Evolutionary conservation across 2,888 invertebrate species (phyloP).

Genomic region (Tribolium freemani): DNA sequence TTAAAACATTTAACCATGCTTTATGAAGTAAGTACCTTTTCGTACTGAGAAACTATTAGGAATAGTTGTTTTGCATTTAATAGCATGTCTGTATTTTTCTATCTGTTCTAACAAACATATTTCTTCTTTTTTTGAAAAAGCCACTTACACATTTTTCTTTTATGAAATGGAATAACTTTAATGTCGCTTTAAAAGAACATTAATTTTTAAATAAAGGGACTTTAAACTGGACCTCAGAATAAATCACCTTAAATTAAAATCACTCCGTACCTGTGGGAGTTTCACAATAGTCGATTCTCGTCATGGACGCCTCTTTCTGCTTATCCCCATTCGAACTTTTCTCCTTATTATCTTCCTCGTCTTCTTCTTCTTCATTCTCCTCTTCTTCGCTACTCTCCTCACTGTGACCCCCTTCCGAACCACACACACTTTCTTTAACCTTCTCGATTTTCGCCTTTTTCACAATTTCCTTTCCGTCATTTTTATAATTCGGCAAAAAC

Average conservation of each 20-base stretch:
- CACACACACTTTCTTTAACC: not conserved
- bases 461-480: conserved; percentile 16
- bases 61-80: no score
- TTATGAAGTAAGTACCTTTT: no score
- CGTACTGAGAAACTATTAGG: no score
- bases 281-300: conserved; percentile 34
- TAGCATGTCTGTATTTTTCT: no score
- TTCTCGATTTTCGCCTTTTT: conserved; percentile 7
- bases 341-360: conserved; percentile 52
- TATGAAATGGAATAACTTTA: no score
- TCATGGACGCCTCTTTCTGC: conserved; percentile 45
- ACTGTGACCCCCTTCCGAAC: conserved; percentile 9
- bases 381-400: conserved; percentile 37
- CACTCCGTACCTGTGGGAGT: conserved; percentile 4
- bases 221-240: not conserved
- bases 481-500: conserved; percentile 71
- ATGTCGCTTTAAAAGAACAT: no score
- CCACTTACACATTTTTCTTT: no score
- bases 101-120: no score
- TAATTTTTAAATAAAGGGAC: no score
- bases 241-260: not conserved
- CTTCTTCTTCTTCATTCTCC: conserved; percentile 43
- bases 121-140: no score
- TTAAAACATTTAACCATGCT: no score
- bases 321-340: conserved; percentile 31